phyloP scores from a whole-genome alignment of 2,113 vertebrate genomes.

The Ammodramus savannarum region DNA sequence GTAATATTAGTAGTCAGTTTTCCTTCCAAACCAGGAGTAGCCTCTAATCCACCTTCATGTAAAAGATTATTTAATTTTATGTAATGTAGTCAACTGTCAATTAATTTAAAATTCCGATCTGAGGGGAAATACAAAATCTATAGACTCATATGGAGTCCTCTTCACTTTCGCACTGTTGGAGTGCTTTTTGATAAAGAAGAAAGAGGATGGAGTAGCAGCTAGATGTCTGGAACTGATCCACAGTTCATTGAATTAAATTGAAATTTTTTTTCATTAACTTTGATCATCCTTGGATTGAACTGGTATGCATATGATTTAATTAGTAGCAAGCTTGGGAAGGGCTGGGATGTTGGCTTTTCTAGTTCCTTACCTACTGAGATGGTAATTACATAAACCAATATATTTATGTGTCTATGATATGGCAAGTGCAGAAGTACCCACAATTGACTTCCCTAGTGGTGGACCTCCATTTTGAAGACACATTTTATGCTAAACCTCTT shows the following conservation, averaged over 20 bases:
- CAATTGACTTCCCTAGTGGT: neutral
- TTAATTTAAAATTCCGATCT: conserved; percentile 10
- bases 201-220: neutral
- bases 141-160: neutral
- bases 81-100: neutral
- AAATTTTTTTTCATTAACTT: conserved; percentile 7
- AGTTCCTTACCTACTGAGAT: neutral
- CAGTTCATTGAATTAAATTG: neutral
- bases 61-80: neutral
- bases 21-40: neutral
- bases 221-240: conserved; percentile 10
- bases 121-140: neutral
- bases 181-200: conserved; percentile 15
- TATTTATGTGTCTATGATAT: neutral
- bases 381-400: neutral
- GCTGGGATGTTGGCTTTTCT: neutral
- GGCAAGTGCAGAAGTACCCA: neutral
- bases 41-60: neutral
- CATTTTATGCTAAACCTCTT: neutral
- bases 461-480: neutral
- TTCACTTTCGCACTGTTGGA: neutral
- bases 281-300: conserved; percentile 13
- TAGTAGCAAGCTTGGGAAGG: neutral
- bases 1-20: neutral
- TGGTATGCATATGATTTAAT: neutral